Evolutionary conservation across 37 sponge, comb jelly and placozoan genomes (phyloP).

Genomic region (Oscarella lobularis): DNA sequence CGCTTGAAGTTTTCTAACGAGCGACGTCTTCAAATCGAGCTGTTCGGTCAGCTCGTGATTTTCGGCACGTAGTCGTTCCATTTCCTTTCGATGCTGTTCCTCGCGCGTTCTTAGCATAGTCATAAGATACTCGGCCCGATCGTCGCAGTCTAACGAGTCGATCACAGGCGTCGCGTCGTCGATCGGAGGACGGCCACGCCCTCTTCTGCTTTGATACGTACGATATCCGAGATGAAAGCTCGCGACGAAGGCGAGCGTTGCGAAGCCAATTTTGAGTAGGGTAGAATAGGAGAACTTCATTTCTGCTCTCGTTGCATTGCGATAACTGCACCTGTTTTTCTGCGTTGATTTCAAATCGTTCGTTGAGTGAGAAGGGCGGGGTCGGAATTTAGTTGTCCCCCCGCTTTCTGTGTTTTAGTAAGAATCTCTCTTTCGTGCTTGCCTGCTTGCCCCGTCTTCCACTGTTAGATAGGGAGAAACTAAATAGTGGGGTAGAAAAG

Average conservation of each 20-base stretch:
- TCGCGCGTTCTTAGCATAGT: constrained; percentile 16
- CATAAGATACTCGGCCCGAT: constrained; percentile 11
- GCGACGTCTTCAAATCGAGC: not conserved
- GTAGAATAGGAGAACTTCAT: not conserved
- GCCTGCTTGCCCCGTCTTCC: too few relatives aligned
- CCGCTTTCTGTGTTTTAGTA: too few relatives aligned
- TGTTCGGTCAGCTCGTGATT: constrained; percentile 9
- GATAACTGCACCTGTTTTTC: too few relatives aligned
- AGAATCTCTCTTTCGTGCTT: too few relatives aligned
- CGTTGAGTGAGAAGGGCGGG: too few relatives aligned
- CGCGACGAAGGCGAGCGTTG: not conserved
- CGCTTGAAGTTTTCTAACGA: not conserved
- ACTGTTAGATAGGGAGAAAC: too few relatives aligned
- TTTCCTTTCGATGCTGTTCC: not conserved
- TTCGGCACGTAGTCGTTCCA: constrained; percentile 23
- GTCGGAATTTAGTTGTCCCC: too few relatives aligned
- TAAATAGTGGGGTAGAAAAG: too few relatives aligned
- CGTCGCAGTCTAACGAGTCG: not conserved
- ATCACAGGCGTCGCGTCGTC: too few relatives aligned
- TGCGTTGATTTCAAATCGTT: too few relatives aligned
- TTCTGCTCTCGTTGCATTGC: too few relatives aligned
- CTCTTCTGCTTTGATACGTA: not conserved
- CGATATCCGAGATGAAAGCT: not conserved
- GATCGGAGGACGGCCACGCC: not conserved
- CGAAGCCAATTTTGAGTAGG: not conserved